phyloP scores from a whole-genome alignment of 2,888 invertebrate genomes.

The Agrotis segetum region DNA sequence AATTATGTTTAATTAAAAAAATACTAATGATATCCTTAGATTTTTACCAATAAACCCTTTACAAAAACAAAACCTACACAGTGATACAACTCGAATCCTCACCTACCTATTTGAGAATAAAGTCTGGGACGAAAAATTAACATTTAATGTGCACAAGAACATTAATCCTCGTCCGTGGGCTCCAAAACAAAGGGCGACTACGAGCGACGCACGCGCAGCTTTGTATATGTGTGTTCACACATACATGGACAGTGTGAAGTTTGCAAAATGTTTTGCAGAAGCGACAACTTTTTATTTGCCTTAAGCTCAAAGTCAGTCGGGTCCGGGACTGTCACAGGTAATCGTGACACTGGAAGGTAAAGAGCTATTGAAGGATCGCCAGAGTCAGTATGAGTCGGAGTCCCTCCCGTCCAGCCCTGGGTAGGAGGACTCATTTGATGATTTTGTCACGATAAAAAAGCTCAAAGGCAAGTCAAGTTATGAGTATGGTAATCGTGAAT shows the following conservation, averaged over 20 bases:
- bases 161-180: constrained; percentile 73
- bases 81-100: constrained; percentile 15
- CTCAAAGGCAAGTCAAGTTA: no score
- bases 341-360: no score
- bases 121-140: constrained; percentile 59
- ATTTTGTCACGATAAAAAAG: no score
- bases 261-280: constrained; percentile 48
- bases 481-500: no score
- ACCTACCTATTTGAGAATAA: constrained; percentile 47
- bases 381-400: no score
- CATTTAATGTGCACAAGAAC: constrained; percentile 71
- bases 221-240: constrained; percentile 62
- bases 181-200: constrained; percentile 82
- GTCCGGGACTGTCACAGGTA: no score
- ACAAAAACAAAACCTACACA: background rate
- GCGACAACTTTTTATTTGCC: constrained; percentile 32
- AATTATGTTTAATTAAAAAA: no score
- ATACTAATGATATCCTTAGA: no score
- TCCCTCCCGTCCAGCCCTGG: no score
- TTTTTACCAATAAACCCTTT: background rate
- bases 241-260: constrained; percentile 28
- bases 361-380: no score
- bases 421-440: no score
- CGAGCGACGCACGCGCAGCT: constrained; percentile 74
- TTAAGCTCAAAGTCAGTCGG: no score